Evolutionary conservation across 2,113 vertebrate species (phyloP).

Genomic region (Stigmatopora nigra): DNA sequence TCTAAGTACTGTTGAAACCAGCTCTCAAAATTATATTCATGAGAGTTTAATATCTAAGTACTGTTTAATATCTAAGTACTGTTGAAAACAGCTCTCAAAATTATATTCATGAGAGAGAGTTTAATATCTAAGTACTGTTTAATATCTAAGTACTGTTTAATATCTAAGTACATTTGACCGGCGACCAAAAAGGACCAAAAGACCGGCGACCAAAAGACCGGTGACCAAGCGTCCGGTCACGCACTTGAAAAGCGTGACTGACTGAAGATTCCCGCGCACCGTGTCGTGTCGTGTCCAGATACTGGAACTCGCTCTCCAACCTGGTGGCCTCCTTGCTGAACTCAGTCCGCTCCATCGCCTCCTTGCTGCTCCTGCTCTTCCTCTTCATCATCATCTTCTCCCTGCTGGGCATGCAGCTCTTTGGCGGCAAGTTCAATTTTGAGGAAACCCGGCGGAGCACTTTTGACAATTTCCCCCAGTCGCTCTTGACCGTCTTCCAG

Average conservation of each 20-base stretch:
- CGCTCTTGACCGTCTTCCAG: conserved; percentile 97
- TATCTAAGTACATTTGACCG: no score
- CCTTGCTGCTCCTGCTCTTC: conserved; percentile 92
- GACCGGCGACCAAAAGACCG: no score
- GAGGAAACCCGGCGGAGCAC: conserved; percentile 94
- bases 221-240: no score
- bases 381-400: conserved; percentile 99
- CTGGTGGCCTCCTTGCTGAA: conserved; percentile 95
- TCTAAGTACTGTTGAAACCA: no score
- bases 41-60: no score
- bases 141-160: no score
- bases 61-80: no score
- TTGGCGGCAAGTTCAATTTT: conserved; percentile 98
- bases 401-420: conserved; percentile 97
- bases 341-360: conserved; percentile 97
- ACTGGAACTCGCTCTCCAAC: conserved; percentile 98
- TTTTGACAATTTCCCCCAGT: conserved; percentile 98
- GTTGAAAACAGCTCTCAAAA: no score
- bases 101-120: no score
- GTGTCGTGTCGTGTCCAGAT: conserved; percentile 65
- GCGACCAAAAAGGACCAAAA: no score
- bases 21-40: no score
- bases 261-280: background rate
- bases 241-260: background rate
- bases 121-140: no score